Conservation (phyloP, 2,113 vertebrate species). For the Empidonax alnorum region DNA sequence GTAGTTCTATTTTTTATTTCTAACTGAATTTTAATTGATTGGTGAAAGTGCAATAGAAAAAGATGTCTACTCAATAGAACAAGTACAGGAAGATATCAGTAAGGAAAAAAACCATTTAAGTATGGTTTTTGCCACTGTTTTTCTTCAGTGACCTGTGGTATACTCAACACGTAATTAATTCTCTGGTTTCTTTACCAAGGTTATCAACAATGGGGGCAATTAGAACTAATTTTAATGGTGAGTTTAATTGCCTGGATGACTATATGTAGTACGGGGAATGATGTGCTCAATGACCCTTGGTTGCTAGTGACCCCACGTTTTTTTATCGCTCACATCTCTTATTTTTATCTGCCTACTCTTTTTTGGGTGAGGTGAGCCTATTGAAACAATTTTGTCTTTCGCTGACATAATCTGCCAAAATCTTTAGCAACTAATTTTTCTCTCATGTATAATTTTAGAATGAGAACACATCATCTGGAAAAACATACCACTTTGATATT, state of each 20-base stretch:
- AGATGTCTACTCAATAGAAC: background rate
- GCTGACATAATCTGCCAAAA: background rate
- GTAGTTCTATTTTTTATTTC: constrained; percentile 51
- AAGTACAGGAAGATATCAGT: background rate
- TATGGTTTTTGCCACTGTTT: background rate
- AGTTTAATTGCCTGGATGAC: background rate
- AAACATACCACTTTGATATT: background rate
- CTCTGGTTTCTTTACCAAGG: background rate
- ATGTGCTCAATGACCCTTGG: background rate
- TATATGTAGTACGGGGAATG: background rate
- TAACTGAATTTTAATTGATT: constrained; percentile 35
- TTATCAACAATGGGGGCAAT: background rate
- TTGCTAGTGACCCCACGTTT: background rate
- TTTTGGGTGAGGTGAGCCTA: background rate
- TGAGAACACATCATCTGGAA: background rate
- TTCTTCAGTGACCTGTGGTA: background rate
- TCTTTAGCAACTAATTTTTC: background rate
- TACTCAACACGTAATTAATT: background rate
- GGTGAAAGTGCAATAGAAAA: background rate
- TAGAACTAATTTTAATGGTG: background rate
- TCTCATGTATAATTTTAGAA: background rate
- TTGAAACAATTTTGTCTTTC: background rate
- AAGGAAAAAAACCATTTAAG: background rate
- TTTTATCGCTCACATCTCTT: background rate
- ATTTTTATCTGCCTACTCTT: background rate